Evolutionary conservation across 2,888 invertebrate species (phyloP).

Genomic region (Meteorus colon): DNA sequence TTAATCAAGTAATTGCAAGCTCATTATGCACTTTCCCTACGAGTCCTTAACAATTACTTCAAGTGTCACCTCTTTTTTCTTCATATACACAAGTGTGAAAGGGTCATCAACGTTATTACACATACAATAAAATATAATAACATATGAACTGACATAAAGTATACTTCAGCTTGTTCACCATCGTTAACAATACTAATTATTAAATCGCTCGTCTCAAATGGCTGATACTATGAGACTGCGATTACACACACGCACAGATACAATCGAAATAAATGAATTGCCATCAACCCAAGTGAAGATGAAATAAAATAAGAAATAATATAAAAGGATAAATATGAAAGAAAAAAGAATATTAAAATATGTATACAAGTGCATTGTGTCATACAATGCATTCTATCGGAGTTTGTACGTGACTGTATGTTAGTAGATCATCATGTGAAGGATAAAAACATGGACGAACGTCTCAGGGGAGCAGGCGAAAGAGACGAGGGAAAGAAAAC

Average conservation of each 20-base stretch:
- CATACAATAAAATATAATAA: conserved; percentile 3
- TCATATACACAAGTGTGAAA: not conserved
- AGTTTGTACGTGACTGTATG: not conserved
- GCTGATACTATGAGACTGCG: conserved; percentile 43
- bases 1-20: not conserved
- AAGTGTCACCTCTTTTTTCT: conserved; percentile 3
- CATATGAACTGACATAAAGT: not conserved
- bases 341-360: not conserved
- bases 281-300: not conserved
- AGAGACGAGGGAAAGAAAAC: not conserved
- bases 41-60: not conserved
- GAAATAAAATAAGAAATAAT: not conserved
- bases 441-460: conserved; percentile 23
- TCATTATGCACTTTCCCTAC: conserved; percentile 6
- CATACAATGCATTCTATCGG: not conserved
- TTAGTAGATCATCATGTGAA: not conserved
- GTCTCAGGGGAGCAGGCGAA: not conserved
- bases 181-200: conserved; percentile 55
- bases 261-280: conserved; percentile 43
- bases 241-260: conserved; percentile 9
- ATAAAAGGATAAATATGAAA: conserved; percentile 2
- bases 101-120: conserved; percentile 22
- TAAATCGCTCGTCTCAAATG: conserved; percentile 60
- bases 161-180: conserved; percentile 29
- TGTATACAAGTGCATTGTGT: not conserved